Evolutionary conservation across 1,140 invertebrate genomes (phyloP).

Genomic region (Phymastichus coffea): DNA sequence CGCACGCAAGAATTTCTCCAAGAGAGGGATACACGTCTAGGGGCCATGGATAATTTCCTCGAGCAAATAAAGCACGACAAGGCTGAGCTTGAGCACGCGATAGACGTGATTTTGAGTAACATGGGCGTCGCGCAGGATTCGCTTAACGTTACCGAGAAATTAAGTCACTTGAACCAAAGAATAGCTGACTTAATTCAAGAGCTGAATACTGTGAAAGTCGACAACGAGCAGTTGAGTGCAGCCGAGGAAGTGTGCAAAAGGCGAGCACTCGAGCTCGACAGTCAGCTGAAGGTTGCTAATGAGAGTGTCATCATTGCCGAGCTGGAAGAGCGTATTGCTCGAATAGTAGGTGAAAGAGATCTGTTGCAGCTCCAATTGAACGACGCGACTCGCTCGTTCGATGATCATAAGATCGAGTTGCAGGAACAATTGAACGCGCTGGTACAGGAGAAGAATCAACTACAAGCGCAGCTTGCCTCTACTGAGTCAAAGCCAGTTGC

Average conservation of each 20-base stretch:
- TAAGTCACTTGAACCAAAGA: too few species aligned
- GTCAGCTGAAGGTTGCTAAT: constrained; percentile 26
- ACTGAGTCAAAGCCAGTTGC: too few species aligned
- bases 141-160: too few species aligned
- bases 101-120: neutral
- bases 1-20: too few species aligned
- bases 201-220: constrained; percentile 25
- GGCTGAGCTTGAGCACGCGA: neutral
- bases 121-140: neutral
- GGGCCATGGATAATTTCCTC: too few species aligned
- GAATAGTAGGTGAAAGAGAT: constrained; percentile 29
- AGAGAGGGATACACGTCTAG: too few species aligned
- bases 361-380: constrained; percentile 39
- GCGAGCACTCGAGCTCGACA: constrained; percentile 35
- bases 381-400: constrained; percentile 30
- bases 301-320: constrained; percentile 34
- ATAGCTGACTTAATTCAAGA: too few species aligned
- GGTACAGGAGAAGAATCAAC: constrained; percentile 25
- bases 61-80: too few species aligned
- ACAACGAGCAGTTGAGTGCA: constrained; percentile 27
- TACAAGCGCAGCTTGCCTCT: constrained; percentile 9
- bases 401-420: constrained; percentile 29
- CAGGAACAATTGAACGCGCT: constrained; percentile 21
- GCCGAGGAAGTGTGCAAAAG: constrained; percentile 28
- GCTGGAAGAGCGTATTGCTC: constrained; percentile 29